These are phyloP conservation scores for Caranx melampygus DNA, from an alignment of 2,113 vertebrate species.

Conservation along the genomic window DNA sequence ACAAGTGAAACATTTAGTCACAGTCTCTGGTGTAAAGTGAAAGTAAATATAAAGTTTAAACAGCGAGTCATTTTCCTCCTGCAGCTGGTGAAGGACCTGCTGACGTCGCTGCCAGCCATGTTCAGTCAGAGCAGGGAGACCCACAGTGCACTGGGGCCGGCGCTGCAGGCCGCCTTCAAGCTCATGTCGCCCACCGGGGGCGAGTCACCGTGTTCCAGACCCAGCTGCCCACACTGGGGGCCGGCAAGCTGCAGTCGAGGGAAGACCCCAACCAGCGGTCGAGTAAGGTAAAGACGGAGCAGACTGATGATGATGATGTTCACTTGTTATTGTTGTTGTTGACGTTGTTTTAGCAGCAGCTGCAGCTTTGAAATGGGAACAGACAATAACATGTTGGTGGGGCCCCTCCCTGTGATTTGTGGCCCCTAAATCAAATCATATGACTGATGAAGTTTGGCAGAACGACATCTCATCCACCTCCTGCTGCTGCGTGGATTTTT, in stretches of 20 bases:
- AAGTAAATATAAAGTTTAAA: too few relatives aligned
- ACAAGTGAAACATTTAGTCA: background rate
- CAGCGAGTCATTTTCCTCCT: background rate
- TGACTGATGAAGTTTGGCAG: background rate
- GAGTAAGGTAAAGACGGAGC: conserved; percentile 88
- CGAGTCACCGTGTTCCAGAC: conserved; percentile 96
- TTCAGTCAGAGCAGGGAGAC: conserved; percentile 93
- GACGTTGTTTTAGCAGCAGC: too few relatives aligned
- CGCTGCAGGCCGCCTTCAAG: conserved; percentile 95
- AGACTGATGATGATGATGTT: too few relatives aligned
- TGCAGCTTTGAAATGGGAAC: too few relatives aligned
- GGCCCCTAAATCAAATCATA: conserved; percentile 19
- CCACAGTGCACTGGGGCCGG: conserved; percentile 93
- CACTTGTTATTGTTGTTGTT: too few relatives aligned
- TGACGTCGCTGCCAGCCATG: conserved; percentile 91
- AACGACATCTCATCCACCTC: background rate
- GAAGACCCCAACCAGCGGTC: conserved; percentile 98
- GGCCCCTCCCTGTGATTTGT: background rate
- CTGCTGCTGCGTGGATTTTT: background rate
- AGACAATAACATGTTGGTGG: too few relatives aligned
- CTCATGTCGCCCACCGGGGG: conserved; percentile 97
- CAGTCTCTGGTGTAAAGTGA: background rate
- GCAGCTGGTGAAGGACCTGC: conserved; percentile 93
- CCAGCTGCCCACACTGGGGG: conserved; percentile 93
- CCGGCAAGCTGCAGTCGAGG: conserved; percentile 91